Conservation (phyloP, 2,888 invertebrate species). For the Limnephilus rhombicus region DNA sequence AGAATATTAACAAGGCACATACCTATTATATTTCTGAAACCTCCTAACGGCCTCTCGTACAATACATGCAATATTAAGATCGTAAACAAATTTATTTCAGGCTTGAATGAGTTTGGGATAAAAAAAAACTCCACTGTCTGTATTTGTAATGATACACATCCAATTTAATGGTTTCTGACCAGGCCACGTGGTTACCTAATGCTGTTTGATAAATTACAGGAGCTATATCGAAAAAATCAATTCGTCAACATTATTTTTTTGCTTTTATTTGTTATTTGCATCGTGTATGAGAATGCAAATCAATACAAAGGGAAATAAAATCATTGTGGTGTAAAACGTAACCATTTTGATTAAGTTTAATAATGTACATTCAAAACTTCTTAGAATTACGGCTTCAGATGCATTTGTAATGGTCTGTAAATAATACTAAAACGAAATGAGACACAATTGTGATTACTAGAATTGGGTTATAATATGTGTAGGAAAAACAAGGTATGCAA, state of each 20-base stretch:
- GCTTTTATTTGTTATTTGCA: not conserved
- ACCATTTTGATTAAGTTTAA: not conserved
- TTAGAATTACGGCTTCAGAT: too few relatives aligned
- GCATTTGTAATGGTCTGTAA: too few relatives aligned
- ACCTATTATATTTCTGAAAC: not conserved
- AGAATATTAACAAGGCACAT: not conserved
- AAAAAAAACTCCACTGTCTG: conserved; percentile 55
- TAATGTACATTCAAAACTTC: too few relatives aligned
- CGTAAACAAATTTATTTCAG: conserved; percentile 66
- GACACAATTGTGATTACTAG: too few relatives aligned
- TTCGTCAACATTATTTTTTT: not conserved
- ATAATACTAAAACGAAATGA: too few relatives aligned
- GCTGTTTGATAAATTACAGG: conserved; percentile 23
- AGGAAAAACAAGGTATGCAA: too few relatives aligned
- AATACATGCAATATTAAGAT: conserved; percentile 39
- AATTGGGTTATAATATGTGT: too few relatives aligned
- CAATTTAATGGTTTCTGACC: conserved; percentile 65
- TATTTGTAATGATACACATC: conserved; percentile 64
- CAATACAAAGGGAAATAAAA: not conserved
- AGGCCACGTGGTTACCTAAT: conserved; percentile 41
- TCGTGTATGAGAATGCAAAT: not conserved
- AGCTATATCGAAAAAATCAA: not conserved
- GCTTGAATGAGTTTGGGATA: conserved; percentile 56
- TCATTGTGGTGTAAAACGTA: not conserved
- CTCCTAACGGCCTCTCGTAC: not conserved